Evolutionary conservation across 1,140 invertebrate species (phyloP), one percentile per base, ranked within the genome.

Genomic region (Drosophila lacertosa): DNA sequence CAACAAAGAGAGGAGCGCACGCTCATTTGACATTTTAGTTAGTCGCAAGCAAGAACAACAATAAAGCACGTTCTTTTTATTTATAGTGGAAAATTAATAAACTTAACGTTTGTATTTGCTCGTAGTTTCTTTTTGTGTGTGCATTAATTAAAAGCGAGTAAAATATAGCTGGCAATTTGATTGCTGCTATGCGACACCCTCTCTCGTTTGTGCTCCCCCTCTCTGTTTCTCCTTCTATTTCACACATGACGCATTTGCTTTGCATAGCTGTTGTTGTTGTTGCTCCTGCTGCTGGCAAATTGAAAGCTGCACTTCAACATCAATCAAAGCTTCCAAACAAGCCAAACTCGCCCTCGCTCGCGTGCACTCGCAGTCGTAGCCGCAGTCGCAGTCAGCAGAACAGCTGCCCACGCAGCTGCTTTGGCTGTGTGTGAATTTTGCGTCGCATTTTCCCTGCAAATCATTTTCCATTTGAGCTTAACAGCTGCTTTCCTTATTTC

Each of bases 41-140:
- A 71, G 77, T 78, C 48, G 66, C 51, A 44, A 44, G 13, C 53
- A 59, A 48, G 15, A 42, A 20, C 29, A 33, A 47, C n/a, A 29
- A 29, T 18, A 48, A 35, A 18, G 51, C 63, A 51, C 45, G 33
- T 55, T 69, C 47, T 50, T 63, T 42, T 60, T 42, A 74, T 78
- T 53, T 42, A 65, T 77, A 63, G 67, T 65, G 63, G 44, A 81
- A 77, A 77, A 77, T 69, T 77, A 77, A 62, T 81, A 64, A 72
- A 72, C 62, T 50, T 64, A 64, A 77, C 22, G 29, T 54, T 68
- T 44, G 48, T 50, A 42, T 50, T n/a, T n/a, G n/a, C n/a, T n/a
- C n/a, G n/a, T n/a, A n/a, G 20, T 24, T 59, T 68, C 26, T 22
- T 50, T 10, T 50, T 57, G 50, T 40, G 44, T 53, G 51, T 67